phyloP scores from a whole-genome alignment of 2,797 vertebrate genomes.

The Molothrus ater region DNA sequence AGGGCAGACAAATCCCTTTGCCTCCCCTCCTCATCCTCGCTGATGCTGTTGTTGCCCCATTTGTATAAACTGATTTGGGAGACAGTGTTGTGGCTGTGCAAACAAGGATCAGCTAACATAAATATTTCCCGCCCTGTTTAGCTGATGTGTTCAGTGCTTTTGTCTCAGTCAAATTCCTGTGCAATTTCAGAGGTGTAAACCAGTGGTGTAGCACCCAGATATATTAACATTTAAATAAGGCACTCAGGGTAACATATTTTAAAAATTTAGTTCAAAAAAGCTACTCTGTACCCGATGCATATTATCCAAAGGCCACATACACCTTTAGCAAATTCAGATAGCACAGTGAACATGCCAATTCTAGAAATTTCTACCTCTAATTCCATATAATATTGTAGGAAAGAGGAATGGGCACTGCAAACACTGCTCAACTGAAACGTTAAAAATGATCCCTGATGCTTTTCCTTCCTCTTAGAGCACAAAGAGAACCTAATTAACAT shows the following conservation, averaged over 20 bases:
- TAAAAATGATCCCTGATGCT: conserved; percentile 40
- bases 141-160: neutral
- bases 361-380: conserved; percentile 38
- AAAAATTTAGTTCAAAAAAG: neutral
- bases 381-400: neutral
- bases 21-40: neutral
- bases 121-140: neutral
- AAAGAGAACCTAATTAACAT: conserved; percentile 74
- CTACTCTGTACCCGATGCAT: neutral
- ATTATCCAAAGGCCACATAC: neutral
- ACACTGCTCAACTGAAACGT: conserved; percentile 28
- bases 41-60: neutral
- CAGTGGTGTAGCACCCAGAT: neutral
- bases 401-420: conserved; percentile 2
- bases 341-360: neutral
- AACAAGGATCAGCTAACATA: neutral
- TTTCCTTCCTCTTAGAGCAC: conserved; percentile 24
- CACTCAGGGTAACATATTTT: neutral
- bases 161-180: neutral
- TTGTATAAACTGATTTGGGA: neutral
- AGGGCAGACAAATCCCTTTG: neutral
- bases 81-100: neutral
- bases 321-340: conserved; percentile 27
- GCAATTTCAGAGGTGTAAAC: neutral
- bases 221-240: neutral